phyloP scores from a whole-genome alignment of 2,113 vertebrate species.

The Lepidiolamprologus cunningtoni region DNA sequence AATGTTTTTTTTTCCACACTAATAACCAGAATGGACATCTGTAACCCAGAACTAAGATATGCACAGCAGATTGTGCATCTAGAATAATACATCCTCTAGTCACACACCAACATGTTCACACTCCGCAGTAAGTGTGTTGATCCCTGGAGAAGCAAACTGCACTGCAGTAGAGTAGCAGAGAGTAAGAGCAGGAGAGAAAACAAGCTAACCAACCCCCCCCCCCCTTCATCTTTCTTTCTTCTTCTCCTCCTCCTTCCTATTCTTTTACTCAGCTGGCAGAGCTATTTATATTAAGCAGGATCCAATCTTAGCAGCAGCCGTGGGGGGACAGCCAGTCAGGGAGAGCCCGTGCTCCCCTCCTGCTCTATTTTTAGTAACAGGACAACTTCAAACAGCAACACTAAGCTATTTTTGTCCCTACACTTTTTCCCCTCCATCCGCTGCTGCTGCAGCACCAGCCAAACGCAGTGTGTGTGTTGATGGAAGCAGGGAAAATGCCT shows the following conservation, averaged over 20 bases:
- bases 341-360: constrained; percentile 58
- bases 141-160: not conserved
- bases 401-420: constrained; percentile 59
- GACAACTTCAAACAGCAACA: constrained; percentile 51
- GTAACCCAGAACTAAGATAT: not conserved
- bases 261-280: constrained; percentile 12
- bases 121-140: constrained; percentile 1
- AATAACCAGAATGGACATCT: constrained; percentile 1
- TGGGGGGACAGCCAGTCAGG: constrained; percentile 56
- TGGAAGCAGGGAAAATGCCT: not conserved
- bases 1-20: not conserved
- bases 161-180: constrained; percentile 22
- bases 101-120: not conserved
- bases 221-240: not conserved
- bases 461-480: not conserved
- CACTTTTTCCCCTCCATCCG: not conserved
- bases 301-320: constrained; percentile 69
- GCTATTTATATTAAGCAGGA: constrained; percentile 67
- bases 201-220: not conserved
- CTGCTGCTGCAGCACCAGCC: constrained; percentile 17
- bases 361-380: constrained; percentile 66
- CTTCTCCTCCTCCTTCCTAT: not conserved
- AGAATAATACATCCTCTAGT: not conserved
- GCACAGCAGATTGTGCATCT: not conserved
- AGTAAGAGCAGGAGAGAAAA: constrained; percentile 1